Conservation (phyloP, 2,113 vertebrate species). For the Smithornis capensis region DNA sequence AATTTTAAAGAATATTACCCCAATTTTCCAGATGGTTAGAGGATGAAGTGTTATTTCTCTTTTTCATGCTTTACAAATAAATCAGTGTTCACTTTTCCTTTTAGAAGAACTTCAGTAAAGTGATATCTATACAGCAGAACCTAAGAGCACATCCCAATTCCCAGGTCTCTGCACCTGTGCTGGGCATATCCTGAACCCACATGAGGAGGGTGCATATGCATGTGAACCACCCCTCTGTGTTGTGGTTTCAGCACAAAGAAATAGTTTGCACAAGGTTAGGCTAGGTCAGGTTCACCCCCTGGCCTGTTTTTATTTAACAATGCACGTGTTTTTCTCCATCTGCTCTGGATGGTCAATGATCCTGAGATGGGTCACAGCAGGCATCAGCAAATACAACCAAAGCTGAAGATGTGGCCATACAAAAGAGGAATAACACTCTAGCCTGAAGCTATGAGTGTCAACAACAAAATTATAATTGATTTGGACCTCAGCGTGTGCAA, state of each 20-base stretch:
- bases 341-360: not conserved
- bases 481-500: not conserved
- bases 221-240: not conserved
- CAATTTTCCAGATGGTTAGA: not conserved
- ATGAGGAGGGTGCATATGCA: rapidly evolving
- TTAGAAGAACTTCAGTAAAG: not conserved
- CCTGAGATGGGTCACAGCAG: not conserved
- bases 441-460: not conserved
- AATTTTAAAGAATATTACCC: not conserved
- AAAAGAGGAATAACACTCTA: not conserved
- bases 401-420: not conserved
- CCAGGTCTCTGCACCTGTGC: not conserved
- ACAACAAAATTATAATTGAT: not conserved
- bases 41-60: not conserved
- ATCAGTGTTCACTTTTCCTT: not conserved
- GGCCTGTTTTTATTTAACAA: not conserved
- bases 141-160: not conserved
- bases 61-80: not conserved
- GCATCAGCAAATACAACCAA: not conserved
- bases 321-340: not conserved
- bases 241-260: not conserved
- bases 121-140: not conserved
- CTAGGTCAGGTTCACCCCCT: not conserved
- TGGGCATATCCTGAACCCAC: not conserved
- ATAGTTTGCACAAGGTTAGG: not conserved